These are phyloP conservation scores for Bombus waltoni DNA, from an alignment of 1,140 invertebrate species.

Conservation along the genomic window DNA sequence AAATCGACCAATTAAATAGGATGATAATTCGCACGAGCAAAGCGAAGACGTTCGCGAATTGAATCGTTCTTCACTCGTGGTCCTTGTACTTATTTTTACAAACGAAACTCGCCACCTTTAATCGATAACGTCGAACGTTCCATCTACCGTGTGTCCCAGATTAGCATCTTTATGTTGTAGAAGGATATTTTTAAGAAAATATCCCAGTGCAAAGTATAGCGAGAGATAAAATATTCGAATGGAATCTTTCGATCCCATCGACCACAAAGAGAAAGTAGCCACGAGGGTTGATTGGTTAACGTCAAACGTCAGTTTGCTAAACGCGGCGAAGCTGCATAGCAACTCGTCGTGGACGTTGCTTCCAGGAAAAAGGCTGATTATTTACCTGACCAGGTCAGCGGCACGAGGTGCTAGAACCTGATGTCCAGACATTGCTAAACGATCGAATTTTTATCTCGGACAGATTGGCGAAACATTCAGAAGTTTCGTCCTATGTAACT, in stretches of 20 bases:
- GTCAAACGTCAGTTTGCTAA: slow-evolving; percentile 13
- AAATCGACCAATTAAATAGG: background rate
- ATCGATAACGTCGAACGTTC: background rate
- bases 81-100: too few relatives aligned
- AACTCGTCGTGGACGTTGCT: slow-evolving; percentile 10
- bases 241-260: background rate
- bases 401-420: slow-evolving; percentile 22
- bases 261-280: background rate
- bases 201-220: background rate
- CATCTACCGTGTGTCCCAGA: background rate
- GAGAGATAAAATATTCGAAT: background rate
- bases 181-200: background rate
- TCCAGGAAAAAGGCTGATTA: slow-evolving; percentile 40
- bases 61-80: too few relatives aligned
- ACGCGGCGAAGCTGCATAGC: slow-evolving; percentile 10
- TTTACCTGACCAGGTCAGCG: slow-evolving; percentile 43
- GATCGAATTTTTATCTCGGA: background rate
- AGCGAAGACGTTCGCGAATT: background rate
- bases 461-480: background rate
- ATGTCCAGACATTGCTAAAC: slow-evolving; percentile 12
- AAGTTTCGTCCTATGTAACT: background rate
- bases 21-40: background rate
- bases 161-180: background rate
- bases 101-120: too few relatives aligned
- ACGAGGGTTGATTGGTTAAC: slow-evolving; percentile 24